Evolutionary conservation across 2,888 invertebrate genomes (phyloP).

Genomic region (Hypsopygia costalis): DNA sequence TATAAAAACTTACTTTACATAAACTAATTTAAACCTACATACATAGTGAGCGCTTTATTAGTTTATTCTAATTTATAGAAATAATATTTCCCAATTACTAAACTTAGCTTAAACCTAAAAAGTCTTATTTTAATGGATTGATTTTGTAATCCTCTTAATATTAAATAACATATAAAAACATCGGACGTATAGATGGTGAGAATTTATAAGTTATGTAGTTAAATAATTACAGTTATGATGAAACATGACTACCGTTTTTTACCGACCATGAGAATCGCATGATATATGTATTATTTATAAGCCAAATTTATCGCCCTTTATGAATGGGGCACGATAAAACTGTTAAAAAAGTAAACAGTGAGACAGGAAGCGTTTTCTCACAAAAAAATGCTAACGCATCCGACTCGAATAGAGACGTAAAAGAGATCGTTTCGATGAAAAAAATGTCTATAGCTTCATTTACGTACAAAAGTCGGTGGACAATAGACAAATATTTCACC

Average conservation of each 20-base stretch:
- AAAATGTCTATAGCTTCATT: slow-evolving; percentile 58
- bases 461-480: slow-evolving; percentile 56
- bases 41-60: too few species aligned
- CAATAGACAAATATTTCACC: slow-evolving; percentile 69
- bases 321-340: slow-evolving; percentile 49
- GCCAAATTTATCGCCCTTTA: slow-evolving; percentile 52
- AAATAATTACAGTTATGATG: slow-evolving; percentile 23
- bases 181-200: slow-evolving; percentile 7
- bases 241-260: slow-evolving; percentile 24
- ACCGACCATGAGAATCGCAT: slow-evolving; percentile 24
- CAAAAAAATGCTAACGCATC: slow-evolving; percentile 63
- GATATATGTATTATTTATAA: slow-evolving; percentile 44
- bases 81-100: too few species aligned
- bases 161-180: slow-evolving; percentile 11
- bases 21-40: too few species aligned
- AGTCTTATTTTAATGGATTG: not conserved
- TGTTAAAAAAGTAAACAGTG: slow-evolving; percentile 53
- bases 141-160: too few species aligned
- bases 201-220: slow-evolving; percentile 15
- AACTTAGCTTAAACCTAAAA: too few species aligned
- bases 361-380: slow-evolving; percentile 60
- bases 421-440: slow-evolving; percentile 33
- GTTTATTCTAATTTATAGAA: too few species aligned
- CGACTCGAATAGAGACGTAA: slow-evolving; percentile 60
- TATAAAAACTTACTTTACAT: too few species aligned